Evolutionary conservation across 2,888 invertebrate genomes (phyloP).

Genomic region (Loripinus fragilis): DNA sequence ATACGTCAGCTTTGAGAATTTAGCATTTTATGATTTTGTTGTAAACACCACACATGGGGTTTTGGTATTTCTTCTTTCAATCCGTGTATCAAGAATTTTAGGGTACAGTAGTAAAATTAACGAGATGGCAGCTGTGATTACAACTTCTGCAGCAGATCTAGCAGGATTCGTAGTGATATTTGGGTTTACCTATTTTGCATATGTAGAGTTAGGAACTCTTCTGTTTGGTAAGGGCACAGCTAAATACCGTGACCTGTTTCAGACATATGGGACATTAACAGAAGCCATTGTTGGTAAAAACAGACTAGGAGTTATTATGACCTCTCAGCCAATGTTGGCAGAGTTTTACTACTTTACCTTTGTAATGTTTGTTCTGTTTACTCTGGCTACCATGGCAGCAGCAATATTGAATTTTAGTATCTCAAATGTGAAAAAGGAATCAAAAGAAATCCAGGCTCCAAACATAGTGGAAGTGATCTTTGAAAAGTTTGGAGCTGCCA

Average conservation of each 20-base stretch:
- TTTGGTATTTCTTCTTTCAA: conserved; percentile 65
- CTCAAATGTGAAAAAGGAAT: conserved; percentile 54
- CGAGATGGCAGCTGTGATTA: conserved; percentile 83
- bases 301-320: conserved; percentile 60
- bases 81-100: conserved; percentile 79
- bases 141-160: conserved; percentile 80
- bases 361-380: conserved; percentile 70
- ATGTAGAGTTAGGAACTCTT: conserved; percentile 78
- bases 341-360: conserved; percentile 70
- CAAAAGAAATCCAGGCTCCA: conserved; percentile 39
- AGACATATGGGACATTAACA: conserved; percentile 82
- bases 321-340: conserved; percentile 62
- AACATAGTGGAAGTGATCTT: conserved; percentile 53
- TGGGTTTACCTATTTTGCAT: conserved; percentile 79
- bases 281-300: conserved; percentile 74
- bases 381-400: conserved; percentile 71
- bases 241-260: conserved; percentile 79
- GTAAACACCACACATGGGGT: conserved; percentile 63
- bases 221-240: conserved; percentile 75
- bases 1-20: conserved; percentile 78
- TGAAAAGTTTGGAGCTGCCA: conserved; percentile 26
- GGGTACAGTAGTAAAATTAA: conserved; percentile 84
- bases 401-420: conserved; percentile 73
- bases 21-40: conserved; percentile 83
- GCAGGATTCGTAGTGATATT: conserved; percentile 83